Evolutionary conservation across 2,113 vertebrate species (phyloP).

Genomic region (Poeciliopsis prolifica): DNA sequence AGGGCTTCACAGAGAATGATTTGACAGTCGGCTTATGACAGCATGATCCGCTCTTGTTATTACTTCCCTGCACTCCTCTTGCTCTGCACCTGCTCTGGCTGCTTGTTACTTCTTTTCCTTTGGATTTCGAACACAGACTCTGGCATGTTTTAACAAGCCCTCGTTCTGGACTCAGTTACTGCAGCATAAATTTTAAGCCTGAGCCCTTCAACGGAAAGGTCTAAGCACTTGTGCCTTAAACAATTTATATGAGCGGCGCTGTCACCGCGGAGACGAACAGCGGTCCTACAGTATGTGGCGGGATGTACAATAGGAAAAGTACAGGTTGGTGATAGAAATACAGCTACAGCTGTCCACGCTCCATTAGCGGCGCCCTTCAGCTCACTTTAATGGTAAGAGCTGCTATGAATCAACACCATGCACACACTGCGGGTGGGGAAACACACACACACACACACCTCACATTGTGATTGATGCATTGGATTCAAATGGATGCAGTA

Average conservation of each 20-base stretch:
- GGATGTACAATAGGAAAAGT: conserved; percentile 29
- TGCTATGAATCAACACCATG: conserved; percentile 47
- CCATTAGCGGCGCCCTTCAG: conserved; percentile 57
- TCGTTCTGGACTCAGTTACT: conserved; percentile 4
- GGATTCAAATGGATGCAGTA: conserved; percentile 12
- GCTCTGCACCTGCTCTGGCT: no score
- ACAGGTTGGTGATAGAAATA: conserved; percentile 44
- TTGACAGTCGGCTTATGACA: no score
- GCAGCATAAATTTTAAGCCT: conserved; percentile 22
- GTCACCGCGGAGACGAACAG: conserved; percentile 10
- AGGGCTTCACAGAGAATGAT: no score
- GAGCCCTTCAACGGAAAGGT: conserved; percentile 27
- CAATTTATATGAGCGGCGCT: conserved; percentile 30
- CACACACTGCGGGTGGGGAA: conserved; percentile 8
- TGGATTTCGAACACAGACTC: neutral
- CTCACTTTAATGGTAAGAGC: conserved; percentile 40
- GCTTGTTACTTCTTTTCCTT: neutral
- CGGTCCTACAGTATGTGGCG: neutral
- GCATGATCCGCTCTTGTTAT: no score
- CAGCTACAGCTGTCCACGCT: conserved; percentile 33
- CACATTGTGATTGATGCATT: conserved; percentile 1
- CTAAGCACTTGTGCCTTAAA: conserved; percentile 32
- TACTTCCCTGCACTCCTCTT: no score
- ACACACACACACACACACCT: conserved; percentile 6
- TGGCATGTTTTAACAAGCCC: conserved; percentile 19